Percentiles rank a stretch among this genome's conserved stretches.
These are phyloP conservation scores for Antrozous pallidus DNA, from an alignment of 2,797 vertebrate species.

Conservation along the genomic window DNA sequence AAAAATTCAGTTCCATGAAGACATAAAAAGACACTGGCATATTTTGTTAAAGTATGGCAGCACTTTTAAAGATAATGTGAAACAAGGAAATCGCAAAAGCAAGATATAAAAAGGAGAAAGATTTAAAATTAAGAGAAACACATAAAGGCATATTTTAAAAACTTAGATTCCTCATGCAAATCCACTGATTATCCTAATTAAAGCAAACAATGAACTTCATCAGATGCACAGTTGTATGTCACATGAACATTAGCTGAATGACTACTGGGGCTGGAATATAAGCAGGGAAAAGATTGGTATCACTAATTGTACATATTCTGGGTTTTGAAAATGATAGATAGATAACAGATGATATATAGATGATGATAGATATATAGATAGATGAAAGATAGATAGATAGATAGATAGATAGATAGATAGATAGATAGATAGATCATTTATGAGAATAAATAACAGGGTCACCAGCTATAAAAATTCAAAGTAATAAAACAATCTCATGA, in stretches of 20 bases:
- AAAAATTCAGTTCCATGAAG: neutral
- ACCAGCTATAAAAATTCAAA: slow-evolving; percentile 18
- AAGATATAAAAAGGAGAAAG: slow-evolving; percentile 52
- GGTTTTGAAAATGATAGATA: neutral
- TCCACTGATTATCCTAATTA: neutral
- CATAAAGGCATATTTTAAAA: neutral
- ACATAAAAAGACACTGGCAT: neutral
- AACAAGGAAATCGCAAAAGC: slow-evolving; percentile 52
- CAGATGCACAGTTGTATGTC: neutral
- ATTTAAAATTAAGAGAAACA: neutral
- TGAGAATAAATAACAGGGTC: neutral
- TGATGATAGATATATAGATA: neutral
- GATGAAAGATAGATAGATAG: neutral
- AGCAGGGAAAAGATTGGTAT: neutral
- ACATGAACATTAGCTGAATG: neutral
- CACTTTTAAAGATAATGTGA: neutral
- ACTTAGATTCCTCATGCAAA: slow-evolving; percentile 7
- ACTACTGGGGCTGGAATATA: neutral
- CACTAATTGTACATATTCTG: neutral
- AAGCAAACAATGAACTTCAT: neutral
- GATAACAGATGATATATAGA: neutral
- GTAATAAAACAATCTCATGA: neutral
- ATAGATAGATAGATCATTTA: neutral
- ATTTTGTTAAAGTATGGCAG: neutral
- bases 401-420: neutral